Conservation (phyloP, 2,888 invertebrate species). For the Pachycephus smyrnensis region DNA sequence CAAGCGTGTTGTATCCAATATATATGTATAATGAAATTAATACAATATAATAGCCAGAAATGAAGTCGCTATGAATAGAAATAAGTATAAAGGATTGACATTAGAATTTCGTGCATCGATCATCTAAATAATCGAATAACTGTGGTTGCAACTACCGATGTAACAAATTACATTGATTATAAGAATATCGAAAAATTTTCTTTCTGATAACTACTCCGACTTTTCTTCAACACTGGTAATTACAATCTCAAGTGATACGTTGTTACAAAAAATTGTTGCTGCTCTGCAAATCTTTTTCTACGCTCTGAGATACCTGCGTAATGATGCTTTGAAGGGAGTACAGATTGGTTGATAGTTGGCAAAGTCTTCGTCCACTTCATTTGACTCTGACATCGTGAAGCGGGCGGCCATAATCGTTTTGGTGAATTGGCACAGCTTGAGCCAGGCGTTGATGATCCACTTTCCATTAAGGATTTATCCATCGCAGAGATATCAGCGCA, state of each 20-base stretch:
- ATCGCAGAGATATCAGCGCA: conserved; percentile 54
- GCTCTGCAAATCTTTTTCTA: background rate
- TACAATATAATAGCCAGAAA: background rate
- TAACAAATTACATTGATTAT: background rate
- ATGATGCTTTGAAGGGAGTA: conserved; percentile 59
- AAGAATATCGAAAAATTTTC: background rate
- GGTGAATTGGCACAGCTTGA: conserved; percentile 76
- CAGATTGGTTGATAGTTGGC: conserved; percentile 65
- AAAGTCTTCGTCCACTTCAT: conserved; percentile 69
- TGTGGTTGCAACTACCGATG: conserved; percentile 5
- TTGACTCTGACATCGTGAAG: conserved; percentile 58
- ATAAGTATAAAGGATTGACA: background rate
- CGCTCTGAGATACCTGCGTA: conserved; percentile 54
- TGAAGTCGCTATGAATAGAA: background rate
- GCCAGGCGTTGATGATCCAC: conserved; percentile 73
- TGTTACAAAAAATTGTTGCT: background rate
- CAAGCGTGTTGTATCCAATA: background rate
- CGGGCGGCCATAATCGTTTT: conserved; percentile 70
- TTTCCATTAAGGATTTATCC: conserved; percentile 58
- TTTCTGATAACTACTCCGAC: background rate
- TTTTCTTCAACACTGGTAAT: background rate
- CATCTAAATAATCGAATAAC: conserved; percentile 15
- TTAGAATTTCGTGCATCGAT: conserved; percentile 31
- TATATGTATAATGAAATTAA: background rate
- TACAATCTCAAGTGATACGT: background rate